A percentile compares a stretch with the other conserved stretches of the same genome.
Conservation (phyloP, 37 sponge, comb jelly and placozoan genomes). For the Ephydatia muelleri region DNA sequence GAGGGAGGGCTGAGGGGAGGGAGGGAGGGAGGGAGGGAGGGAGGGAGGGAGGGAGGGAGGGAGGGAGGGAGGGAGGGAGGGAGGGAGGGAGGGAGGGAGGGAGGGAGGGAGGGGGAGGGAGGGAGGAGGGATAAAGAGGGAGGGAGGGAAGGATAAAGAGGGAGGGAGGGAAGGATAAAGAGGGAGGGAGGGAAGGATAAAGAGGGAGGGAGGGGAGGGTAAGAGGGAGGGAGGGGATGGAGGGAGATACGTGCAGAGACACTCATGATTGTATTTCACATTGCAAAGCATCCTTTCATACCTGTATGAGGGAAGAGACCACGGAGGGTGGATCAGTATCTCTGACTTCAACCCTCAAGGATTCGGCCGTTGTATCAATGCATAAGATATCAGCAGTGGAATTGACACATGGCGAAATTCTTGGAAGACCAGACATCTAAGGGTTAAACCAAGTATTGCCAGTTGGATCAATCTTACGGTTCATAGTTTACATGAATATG, state of each 20-base stretch:
- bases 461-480: too few species aligned
- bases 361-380: neutral
- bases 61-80: neutral
- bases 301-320: constrained; percentile 26
- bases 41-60: neutral
- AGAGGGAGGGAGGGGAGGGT: too few species aligned
- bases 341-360: neutral
- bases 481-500: too few species aligned
- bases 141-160: neutral
- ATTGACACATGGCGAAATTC: constrained; percentile 17
- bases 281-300: neutral
- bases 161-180: neutral
- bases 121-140: neutral
- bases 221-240: too few species aligned
- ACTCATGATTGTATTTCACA: too few species aligned
- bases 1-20: too few species aligned
- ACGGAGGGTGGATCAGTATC: constrained; percentile 1
- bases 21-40: too few species aligned
- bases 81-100: neutral
- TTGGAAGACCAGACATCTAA: constrained; percentile 53
- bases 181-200: neutral
- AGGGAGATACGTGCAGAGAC: too few species aligned
- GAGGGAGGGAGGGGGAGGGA: neutral
- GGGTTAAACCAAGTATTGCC: neutral
- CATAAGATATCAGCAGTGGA: neutral